phyloP scores from a whole-genome alignment of 2,888 invertebrate genomes.

The Psylliodes chrysocephalus region DNA sequence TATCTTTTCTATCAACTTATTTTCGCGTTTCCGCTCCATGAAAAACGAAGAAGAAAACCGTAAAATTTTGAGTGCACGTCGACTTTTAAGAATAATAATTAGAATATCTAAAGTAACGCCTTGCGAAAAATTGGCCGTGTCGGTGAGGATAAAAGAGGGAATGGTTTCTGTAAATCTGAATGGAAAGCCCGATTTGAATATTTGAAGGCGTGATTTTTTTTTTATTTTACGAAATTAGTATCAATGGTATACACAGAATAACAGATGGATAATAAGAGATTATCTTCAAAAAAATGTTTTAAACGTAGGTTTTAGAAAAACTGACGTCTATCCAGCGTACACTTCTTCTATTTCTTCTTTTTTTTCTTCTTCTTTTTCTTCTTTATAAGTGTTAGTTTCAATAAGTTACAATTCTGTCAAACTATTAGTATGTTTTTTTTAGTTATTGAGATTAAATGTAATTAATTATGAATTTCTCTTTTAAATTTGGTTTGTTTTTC shows the following conservation, averaged over 20 bases:
- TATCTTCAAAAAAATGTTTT: no score
- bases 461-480: no score
- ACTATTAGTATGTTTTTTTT: no score
- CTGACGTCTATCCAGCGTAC: no score
- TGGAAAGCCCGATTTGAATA: constrained; percentile 29
- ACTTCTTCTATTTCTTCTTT: no score
- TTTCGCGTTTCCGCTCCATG: constrained; percentile 36
- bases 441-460: no score
- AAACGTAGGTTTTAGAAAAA: no score
- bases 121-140: constrained; percentile 27
- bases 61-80: constrained; percentile 40
- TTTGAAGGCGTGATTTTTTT: constrained; percentile 6
- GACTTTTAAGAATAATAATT: constrained; percentile 41
- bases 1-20: constrained; percentile 39
- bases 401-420: no score
- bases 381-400: no score
- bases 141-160: constrained; percentile 22
- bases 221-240: background rate
- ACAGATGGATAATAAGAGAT: background rate
- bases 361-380: no score
- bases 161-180: constrained; percentile 31
- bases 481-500: no score
- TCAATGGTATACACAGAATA: background rate
- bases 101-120: constrained; percentile 36
- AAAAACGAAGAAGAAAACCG: constrained; percentile 36